phyloP scores from a whole-genome alignment of 2,113 vertebrate genomes.

The Aspidoscelis tigris region DNA sequence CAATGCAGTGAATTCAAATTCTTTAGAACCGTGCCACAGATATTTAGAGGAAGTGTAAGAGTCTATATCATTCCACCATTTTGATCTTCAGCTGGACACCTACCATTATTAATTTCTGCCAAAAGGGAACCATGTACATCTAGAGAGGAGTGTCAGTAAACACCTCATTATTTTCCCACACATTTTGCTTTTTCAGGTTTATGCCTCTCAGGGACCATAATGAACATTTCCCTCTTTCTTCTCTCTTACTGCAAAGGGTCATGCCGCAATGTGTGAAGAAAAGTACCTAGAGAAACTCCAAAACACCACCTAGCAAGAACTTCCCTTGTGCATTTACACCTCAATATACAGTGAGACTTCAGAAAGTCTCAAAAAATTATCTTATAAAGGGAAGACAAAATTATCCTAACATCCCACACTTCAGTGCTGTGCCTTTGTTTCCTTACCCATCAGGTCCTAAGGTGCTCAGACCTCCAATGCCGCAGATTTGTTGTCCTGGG shows the following conservation, averaged over 20 bases:
- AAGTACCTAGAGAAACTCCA: background rate
- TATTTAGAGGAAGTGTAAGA: background rate
- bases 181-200: background rate
- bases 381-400: background rate
- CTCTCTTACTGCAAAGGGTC: background rate
- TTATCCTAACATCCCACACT: background rate
- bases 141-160: background rate
- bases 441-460: background rate
- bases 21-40: background rate
- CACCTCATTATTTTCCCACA: background rate
- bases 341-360: background rate
- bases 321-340: background rate
- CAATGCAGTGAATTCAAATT: background rate
- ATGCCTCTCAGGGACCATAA: background rate
- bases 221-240: background rate
- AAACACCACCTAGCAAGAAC: background rate
- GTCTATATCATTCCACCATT: background rate
- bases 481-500: background rate
- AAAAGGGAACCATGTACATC: background rate
- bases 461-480: background rate
- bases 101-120: background rate
- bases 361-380: background rate
- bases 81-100: background rate
- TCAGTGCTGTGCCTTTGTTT: background rate
- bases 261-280: background rate